A percentile compares a stretch with the other conserved stretches of the same genome.
These are phyloP conservation scores for Manis pentadactyla DNA, from an alignment of 2,797 vertebrate genomes.

Conservation along the genomic window DNA sequence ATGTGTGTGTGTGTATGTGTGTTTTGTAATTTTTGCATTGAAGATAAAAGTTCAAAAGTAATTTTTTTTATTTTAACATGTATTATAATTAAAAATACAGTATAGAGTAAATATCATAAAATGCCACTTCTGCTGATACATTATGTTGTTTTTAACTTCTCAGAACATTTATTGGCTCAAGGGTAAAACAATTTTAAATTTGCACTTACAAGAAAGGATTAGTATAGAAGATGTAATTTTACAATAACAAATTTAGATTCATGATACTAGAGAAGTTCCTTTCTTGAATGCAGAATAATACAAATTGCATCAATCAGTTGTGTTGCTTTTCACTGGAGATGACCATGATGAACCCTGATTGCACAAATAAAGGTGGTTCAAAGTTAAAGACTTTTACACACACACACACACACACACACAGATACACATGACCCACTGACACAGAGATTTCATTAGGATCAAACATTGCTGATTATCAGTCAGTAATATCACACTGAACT, in stretches of 20 bases:
- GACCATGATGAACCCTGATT: not conserved
- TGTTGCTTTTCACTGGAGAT: not conserved
- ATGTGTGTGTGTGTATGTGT: too few relatives aligned
- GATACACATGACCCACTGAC: not conserved
- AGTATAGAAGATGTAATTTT: not conserved
- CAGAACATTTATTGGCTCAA: not conserved
- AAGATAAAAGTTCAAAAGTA: conserved; percentile 2
- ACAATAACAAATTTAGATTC: not conserved
- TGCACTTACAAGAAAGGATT: not conserved
- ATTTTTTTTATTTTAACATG: not conserved
- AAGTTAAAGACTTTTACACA: not conserved
- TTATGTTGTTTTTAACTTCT: conserved; percentile 7
- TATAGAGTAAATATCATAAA: not conserved
- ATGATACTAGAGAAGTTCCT: not conserved
- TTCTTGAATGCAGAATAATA: not conserved
- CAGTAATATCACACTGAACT: not conserved
- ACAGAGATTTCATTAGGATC: not conserved
- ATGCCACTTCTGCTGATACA: not conserved
- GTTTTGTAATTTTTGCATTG: not conserved
- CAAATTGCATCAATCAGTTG: not conserved
- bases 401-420: not conserved
- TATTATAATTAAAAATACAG: not conserved
- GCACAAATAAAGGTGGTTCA: not conserved
- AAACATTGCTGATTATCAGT: not conserved
- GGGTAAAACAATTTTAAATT: conserved; percentile 23